phyloP scores from a whole-genome alignment of 2,113 vertebrate genomes.

The Morone chrysops region DNA sequence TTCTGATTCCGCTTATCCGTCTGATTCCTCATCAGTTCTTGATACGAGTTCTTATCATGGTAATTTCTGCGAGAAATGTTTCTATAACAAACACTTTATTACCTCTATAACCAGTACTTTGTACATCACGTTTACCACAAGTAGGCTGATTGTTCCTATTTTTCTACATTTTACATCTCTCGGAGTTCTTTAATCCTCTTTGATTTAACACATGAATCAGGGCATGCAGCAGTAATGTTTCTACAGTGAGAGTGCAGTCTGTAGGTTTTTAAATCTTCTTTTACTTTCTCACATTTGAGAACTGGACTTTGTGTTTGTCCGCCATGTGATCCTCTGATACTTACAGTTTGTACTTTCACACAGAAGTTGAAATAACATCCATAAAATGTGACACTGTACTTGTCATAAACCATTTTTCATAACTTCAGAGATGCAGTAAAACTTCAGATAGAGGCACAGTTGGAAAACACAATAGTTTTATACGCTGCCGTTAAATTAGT shows the following conservation, averaged over 20 bases:
- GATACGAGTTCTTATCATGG: conserved; percentile 40
- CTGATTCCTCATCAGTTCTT: conserved; percentile 32
- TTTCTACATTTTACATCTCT: not conserved
- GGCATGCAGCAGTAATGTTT: conserved; percentile 16
- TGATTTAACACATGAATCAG: conserved; percentile 23
- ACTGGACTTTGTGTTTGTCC: not conserved
- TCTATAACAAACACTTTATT: conserved; percentile 50
- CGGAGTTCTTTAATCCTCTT: conserved; percentile 10
- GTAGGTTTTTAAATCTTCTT: not conserved
- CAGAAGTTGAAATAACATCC: not conserved
- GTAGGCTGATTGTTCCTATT: conserved; percentile 13
- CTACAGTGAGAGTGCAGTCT: not conserved
- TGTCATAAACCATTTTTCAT: not conserved
- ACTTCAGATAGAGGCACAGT: not conserved
- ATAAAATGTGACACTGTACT: not conserved
- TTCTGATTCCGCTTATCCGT: conserved; percentile 38
- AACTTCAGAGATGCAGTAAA: conserved; percentile 22
- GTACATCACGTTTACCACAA: conserved; percentile 50
- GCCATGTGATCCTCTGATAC: not conserved
- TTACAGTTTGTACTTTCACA: not conserved
- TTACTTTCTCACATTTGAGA: not conserved
- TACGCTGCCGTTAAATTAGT: conserved; percentile 18
- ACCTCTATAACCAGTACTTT: conserved; percentile 64
- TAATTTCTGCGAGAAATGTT: conserved; percentile 53
- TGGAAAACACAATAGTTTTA: conserved; percentile 9